A percentile compares a stretch with the other conserved stretches of the same genome.
Evolutionary conservation across 2,888 invertebrate genomes (phyloP).

Genomic region (Prosopocoilus inquinatus): DNA sequence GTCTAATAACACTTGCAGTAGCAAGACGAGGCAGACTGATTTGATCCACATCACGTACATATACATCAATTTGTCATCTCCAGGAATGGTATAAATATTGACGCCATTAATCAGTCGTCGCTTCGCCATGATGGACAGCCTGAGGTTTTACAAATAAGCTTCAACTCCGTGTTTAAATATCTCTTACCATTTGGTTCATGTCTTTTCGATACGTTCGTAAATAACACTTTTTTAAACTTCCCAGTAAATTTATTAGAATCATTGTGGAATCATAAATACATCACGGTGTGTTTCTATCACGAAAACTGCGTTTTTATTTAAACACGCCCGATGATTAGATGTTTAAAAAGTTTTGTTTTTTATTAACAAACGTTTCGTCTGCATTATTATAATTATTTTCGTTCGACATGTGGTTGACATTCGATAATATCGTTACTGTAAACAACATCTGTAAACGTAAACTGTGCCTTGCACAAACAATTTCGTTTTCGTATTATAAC

Average conservation of each 20-base stretch:
- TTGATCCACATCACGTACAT: slow-evolving; percentile 34
- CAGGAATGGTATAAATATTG: slow-evolving; percentile 47
- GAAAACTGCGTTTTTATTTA: slow-evolving; percentile 15
- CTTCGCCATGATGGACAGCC: slow-evolving; percentile 37
- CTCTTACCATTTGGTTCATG: slow-evolving; percentile 32
- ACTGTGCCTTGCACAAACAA: too few species aligned
- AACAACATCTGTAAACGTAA: too few species aligned
- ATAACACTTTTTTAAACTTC: slow-evolving; percentile 29
- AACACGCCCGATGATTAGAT: slow-evolving; percentile 14
- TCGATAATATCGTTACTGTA: too few species aligned
- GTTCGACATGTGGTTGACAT: too few species aligned
- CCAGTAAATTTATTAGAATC: slow-evolving; percentile 32
- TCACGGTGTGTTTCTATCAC: slow-evolving; percentile 18
- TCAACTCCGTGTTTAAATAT: slow-evolving; percentile 28
- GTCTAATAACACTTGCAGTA: slow-evolving; percentile 3
- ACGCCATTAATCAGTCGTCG: slow-evolving; percentile 49
- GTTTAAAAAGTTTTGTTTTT: slow-evolving; percentile 13
- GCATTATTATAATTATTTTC: too few species aligned
- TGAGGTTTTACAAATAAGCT: slow-evolving; percentile 35
- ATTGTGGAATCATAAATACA: slow-evolving; percentile 30
- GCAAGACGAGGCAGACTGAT: slow-evolving; percentile 23
- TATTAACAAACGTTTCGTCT: slow-evolving; percentile 12
- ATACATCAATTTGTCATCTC: slow-evolving; percentile 47
- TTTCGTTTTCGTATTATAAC: too few species aligned
- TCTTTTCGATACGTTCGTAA: slow-evolving; percentile 34